Evolutionary conservation across 2,797 vertebrate genomes (phyloP).

Genomic region (Gobionotothen gibberifrons): DNA sequence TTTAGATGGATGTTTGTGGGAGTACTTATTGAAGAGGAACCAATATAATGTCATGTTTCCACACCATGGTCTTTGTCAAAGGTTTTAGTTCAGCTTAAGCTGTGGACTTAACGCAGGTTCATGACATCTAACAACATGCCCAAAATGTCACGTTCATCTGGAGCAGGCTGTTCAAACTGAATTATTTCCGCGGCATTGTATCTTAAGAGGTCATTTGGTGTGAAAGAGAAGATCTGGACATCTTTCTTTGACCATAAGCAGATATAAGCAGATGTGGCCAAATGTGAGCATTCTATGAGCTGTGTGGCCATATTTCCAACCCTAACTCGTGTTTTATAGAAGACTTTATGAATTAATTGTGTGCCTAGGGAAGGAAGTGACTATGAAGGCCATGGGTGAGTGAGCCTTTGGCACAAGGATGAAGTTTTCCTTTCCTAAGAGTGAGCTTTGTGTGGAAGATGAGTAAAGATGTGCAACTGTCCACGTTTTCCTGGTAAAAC

Average conservation of each 20-base stretch:
- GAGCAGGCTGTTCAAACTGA: constrained; percentile 16
- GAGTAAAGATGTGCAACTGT: constrained; percentile 1
- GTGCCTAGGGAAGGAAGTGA: constrained; percentile 21
- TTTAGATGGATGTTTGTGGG: constrained; percentile 5
- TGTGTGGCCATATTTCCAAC: constrained; percentile 40
- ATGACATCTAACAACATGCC: constrained; percentile 1
- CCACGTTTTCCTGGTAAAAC: not conserved
- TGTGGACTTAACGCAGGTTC: not conserved
- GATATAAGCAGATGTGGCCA: constrained; percentile 13
- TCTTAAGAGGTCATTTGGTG: constrained; percentile 9
- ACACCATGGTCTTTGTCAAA: constrained; percentile 18
- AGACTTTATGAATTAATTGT: constrained; percentile 59
- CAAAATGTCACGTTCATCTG: constrained; percentile 25
- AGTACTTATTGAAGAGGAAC: constrained; percentile 1
- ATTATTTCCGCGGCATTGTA: constrained; percentile 17
- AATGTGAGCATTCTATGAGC: constrained; percentile 30
- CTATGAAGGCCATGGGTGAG: constrained; percentile 19
- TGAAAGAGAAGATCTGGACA: constrained; percentile 13
- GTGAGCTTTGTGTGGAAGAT: constrained; percentile 4
- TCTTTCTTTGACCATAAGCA: constrained; percentile 4
- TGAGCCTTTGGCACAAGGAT: not conserved
- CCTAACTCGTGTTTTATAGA: constrained; percentile 60
- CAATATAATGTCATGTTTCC: constrained; percentile 5
- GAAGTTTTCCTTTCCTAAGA: constrained; percentile 12
- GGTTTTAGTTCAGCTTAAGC: constrained; percentile 27